These are phyloP conservation scores for Cryptocephalus moraei DNA, from an alignment of 2,888 invertebrate genomes.

Conservation along the genomic window DNA sequence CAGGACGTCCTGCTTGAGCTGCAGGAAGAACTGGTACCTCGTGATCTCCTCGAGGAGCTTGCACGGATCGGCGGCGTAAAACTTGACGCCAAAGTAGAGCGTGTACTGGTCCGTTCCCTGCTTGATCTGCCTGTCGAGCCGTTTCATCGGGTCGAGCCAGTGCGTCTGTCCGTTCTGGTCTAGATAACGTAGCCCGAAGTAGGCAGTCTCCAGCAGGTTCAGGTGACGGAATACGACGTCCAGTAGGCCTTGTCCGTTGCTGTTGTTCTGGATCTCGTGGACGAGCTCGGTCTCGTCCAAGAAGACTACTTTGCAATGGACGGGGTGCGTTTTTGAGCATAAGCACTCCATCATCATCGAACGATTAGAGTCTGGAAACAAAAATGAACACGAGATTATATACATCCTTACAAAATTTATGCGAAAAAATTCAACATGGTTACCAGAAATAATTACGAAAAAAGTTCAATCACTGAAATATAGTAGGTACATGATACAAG, in stretches of 20 bases:
- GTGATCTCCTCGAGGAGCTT: conserved; percentile 94
- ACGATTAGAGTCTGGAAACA: no score
- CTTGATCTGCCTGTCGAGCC: conserved; percentile 80
- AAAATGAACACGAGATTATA: no score
- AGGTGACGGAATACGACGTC: conserved; percentile 89
- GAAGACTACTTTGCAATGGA: conserved; percentile 70
- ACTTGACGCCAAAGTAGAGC: conserved; percentile 93
- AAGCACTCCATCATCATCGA: conserved; percentile 33
- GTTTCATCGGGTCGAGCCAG: conserved; percentile 89
- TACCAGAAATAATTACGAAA: no score
- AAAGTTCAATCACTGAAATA: no score
- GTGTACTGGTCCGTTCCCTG: conserved; percentile 52
- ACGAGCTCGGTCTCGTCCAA: conserved; percentile 83
- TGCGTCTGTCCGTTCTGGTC: conserved; percentile 94
- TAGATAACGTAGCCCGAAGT: conserved; percentile 89
- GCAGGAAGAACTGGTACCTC: conserved; percentile 85
- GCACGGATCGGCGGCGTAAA: conserved; percentile 95
- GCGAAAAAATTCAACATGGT: no score
- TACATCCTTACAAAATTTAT: no score
- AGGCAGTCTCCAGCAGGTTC: conserved; percentile 90
- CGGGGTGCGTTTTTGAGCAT: conserved; percentile 31
- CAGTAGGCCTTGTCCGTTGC: conserved; percentile 78
- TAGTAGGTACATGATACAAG: no score
- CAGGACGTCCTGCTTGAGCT: conserved; percentile 92
- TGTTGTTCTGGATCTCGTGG: conserved; percentile 84